Base-by-base conservation (phyloP, 2,113 vertebrate species). In the Oncorhynchus nerka region DNA sequence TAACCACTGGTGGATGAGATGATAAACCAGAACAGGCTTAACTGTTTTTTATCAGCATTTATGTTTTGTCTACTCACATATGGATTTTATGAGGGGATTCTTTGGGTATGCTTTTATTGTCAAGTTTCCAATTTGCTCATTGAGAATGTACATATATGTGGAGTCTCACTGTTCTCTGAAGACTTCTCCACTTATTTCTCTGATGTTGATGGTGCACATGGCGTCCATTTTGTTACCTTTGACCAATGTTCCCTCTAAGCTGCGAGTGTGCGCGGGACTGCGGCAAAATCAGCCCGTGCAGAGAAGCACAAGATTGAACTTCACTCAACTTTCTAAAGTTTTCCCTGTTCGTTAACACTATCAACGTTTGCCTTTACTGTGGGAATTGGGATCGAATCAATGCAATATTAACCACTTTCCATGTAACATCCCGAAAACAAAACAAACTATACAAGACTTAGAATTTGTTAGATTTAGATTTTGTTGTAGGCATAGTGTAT, bases 141-240 rank as follows among this genome's bases (percentile, higher is more conserved):
- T 86, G 71, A 59, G 68, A 67, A 75, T 67, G 30, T 11, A 16
- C 30, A 13, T 68, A 16, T 39, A 13, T 68, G 30, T 45, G 68
- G 69, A 15, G 68, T 66, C 65, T 79, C 70, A 59, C 2, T 68
- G 59, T 68, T 61, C 59, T n/a, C 49, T 51, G 15, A 51, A 15
- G 49, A 51, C 13, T 15, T 51, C 49, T 61, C 16, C 16, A 7
- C 16, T 34, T 13, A 30, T 6, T 34, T 67, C 28, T 67, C 15
- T 67, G 19, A 20, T 48, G 11, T 69, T 39, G 67, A 19, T 16
- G 34, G 12, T 61, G 5, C 22, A 66, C 59, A 39, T 71, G 48
- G 73, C 68, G 68, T 65, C 75, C 24, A 79, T 76, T 71, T 19
- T 61, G 67, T 28, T 22, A 45, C 64, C 22, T 68, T 28, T 0